These are phyloP conservation scores for Monochamus saltuarius DNA, from an alignment of 1,140 invertebrate genomes.

Conservation along the genomic window DNA sequence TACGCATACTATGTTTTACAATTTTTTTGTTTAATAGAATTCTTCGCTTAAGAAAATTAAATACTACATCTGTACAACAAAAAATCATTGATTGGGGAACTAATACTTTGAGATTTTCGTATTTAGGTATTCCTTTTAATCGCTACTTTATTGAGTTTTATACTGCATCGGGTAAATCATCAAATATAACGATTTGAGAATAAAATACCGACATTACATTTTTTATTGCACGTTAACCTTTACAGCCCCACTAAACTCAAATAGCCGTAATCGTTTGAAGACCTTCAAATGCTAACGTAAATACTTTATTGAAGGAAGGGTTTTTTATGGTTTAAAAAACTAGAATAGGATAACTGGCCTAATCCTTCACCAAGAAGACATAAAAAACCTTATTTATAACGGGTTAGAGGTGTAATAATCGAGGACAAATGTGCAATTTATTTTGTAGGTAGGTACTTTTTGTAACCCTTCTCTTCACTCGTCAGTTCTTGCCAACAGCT, in stretches of 20 bases:
- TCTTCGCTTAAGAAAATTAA: no score
- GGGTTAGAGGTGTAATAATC: slow-evolving; percentile 14
- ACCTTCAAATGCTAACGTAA: slow-evolving; percentile 13
- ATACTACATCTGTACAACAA: no score
- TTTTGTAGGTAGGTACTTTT: slow-evolving; percentile 23
- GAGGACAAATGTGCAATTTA: slow-evolving; percentile 32
- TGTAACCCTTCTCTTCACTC: background rate
- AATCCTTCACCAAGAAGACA: slow-evolving; percentile 30
- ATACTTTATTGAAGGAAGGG: slow-evolving; percentile 27
- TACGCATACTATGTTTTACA: no score
- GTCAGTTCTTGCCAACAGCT: no score
- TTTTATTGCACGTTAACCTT: slow-evolving; percentile 18
- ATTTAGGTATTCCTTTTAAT: no score
- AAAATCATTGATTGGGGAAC: no score
- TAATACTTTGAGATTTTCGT: no score
- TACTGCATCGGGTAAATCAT: background rate
- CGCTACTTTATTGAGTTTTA: no score
- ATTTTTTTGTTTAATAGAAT: no score
- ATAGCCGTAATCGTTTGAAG: background rate
- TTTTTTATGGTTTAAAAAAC: slow-evolving; percentile 30
- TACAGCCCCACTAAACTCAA: background rate
- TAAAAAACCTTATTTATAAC: slow-evolving; percentile 27
- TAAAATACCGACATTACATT: slow-evolving; percentile 7
- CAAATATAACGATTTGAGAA: slow-evolving; percentile 10
- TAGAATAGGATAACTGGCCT: slow-evolving; percentile 21